A percentile compares a stretch with the other conserved stretches of the same genome.
These are phyloP conservation scores for Lutjanus argentimaculatus DNA, from an alignment of 2,797 vertebrate species.

Conservation along the genomic window DNA sequence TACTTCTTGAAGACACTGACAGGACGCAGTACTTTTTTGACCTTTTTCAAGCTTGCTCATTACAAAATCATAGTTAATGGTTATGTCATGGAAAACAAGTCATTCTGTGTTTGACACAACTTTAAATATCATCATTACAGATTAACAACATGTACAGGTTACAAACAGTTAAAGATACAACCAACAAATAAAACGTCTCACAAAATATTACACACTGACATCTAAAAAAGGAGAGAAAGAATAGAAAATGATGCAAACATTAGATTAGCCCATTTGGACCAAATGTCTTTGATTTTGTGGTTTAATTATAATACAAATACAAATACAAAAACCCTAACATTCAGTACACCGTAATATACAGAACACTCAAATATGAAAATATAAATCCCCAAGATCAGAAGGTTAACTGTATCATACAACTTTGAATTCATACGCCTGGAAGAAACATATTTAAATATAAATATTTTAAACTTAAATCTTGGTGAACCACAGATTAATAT, in stretches of 20 bases:
- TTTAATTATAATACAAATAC: background rate
- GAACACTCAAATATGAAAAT: constrained; percentile 1
- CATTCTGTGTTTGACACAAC: constrained; percentile 30
- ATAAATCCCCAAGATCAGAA: constrained; percentile 8
- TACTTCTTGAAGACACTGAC: background rate
- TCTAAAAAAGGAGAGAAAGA: constrained; percentile 8
- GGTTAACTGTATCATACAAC: constrained; percentile 40
- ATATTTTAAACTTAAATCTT: constrained; percentile 6
- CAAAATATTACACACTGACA: constrained; percentile 10
- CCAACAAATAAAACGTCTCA: constrained; percentile 19
- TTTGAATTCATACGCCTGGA: background rate
- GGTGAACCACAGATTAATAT: constrained; percentile 27
- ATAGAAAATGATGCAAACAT: constrained; percentile 10
- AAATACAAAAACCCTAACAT: background rate
- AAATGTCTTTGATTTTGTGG: constrained; percentile 26
- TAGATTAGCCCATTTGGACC: background rate
- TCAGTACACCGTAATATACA: background rate
- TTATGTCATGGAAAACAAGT: constrained; percentile 45
- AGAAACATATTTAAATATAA: constrained; percentile 14
- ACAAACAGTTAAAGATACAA: constrained; percentile 51
- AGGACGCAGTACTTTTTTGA: background rate
- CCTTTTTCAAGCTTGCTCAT: constrained; percentile 16
- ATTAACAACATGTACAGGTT: constrained; percentile 46
- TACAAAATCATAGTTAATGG: constrained; percentile 53
- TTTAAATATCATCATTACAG: constrained; percentile 60